Base-by-base conservation (phyloP, 2,797 vertebrate genomes). In the Falco novaeseelandiae region DNA sequence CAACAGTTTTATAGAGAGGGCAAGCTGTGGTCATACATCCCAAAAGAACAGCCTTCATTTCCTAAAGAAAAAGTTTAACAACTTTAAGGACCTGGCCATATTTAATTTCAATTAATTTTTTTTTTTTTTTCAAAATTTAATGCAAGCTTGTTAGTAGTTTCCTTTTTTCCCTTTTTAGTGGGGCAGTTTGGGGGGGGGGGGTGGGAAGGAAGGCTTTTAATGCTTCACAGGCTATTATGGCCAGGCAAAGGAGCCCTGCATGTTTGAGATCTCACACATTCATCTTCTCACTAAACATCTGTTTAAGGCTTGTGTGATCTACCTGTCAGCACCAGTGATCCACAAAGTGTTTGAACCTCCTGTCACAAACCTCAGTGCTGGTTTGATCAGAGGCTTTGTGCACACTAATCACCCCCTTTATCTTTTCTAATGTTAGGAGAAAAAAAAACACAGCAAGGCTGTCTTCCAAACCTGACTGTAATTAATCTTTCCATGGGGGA, bases 261-360 rank as follows among this genome's bases (percentile, higher is more conserved):
- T 29, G 86, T 96, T 71, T 97, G 96, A 97, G 93, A 97, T 94
- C 87, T 88, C 96, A 88, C 65, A 71, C 97, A 96, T 98, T 97
- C 97, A 97, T 98, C 97, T 98, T 96, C 95, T 94, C 83, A 76
- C 97, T 98, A 98, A 98, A 98, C 97, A 98, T 98, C 98, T 98
- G 98, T 98, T 98, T 98, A 97, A 98, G 96, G 97, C 96, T 95
- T 90, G 93, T 98, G 97, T 98, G 98, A 98, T 98, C 97, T 98
- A 98, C 98, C 98, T 98, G 97, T 98, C 98, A 98, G 97, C 97
- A 96, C 86, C 91, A 98, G 95, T 95, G 97, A 98, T 97, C 98
- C 97, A 94, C 90, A 92, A 97, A 96, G 97, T 97, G 97, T 98
- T 98, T 97, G 98, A 98, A 98, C 92, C 97, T 97, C 96, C 97